These are phyloP conservation scores for Gortyna flavago DNA, from an alignment of 2,888 invertebrate genomes.

Conservation along the genomic window DNA sequence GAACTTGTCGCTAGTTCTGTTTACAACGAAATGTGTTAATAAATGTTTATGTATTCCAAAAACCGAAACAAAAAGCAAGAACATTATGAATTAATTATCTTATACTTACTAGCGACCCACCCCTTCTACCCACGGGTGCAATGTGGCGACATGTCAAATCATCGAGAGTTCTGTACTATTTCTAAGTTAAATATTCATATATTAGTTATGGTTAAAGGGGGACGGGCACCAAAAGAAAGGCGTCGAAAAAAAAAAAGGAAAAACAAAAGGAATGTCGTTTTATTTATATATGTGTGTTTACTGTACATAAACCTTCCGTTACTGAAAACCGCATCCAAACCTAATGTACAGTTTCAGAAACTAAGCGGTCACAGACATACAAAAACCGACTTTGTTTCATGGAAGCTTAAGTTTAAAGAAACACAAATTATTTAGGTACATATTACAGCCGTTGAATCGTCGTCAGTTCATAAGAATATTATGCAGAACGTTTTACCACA, in stretches of 20 bases:
- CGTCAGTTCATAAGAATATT: conserved; percentile 23
- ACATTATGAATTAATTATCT: background rate
- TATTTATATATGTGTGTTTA: background rate
- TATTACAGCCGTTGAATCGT: background rate
- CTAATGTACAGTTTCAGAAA: background rate
- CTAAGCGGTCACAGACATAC: background rate
- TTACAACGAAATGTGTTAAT: conserved; percentile 19
- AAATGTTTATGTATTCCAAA: conserved; percentile 12
- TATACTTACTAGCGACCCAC: background rate
- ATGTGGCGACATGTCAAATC: background rate
- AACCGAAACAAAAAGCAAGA: background rate
- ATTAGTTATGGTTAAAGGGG: too few relatives aligned
- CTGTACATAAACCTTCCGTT: background rate
- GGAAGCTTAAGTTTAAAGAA: background rate
- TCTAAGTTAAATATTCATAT: background rate
- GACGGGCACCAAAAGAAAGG: too few relatives aligned
- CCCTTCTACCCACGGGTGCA: background rate
- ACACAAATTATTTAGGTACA: conserved; percentile 23
- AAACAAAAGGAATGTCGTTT: too few relatives aligned
- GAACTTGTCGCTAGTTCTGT: conserved; percentile 27
- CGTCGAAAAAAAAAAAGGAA: too few relatives aligned
- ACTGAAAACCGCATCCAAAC: too few relatives aligned
- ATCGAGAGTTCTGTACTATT: background rate
- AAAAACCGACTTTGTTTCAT: background rate
- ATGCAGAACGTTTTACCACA: conserved; percentile 23